Percentiles rank a stretch among this genome's conserved stretches.
Conservation (phyloP, 1,140 invertebrate genomes). For the Drosophila triauraria region DNA sequence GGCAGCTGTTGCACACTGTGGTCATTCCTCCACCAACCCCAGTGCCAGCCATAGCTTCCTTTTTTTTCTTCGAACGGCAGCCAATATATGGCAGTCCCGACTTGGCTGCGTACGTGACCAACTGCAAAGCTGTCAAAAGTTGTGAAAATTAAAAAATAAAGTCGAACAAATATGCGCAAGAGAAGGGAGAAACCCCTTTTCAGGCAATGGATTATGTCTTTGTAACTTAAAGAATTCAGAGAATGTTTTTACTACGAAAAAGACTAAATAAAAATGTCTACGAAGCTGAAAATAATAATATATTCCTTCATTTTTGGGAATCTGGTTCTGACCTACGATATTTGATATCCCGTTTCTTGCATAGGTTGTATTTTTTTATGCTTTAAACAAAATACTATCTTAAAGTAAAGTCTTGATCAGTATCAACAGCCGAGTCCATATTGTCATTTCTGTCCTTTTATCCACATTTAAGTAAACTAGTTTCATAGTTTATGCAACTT, state of each 20-base stretch:
- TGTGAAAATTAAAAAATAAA: constrained; percentile 83
- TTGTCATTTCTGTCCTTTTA: too few species aligned
- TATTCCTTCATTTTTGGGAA: background rate
- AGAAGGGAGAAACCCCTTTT: constrained; percentile 13
- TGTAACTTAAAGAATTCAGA: constrained; percentile 8
- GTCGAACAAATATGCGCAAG: constrained; percentile 74
- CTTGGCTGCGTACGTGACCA: constrained; percentile 68
- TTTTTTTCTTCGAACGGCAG: constrained; percentile 11
- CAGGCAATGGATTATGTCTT: constrained; percentile 9
- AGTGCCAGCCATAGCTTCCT: constrained; percentile 5
- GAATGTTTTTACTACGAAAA: background rate
- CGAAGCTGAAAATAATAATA: background rate
- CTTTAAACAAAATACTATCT: too few species aligned
- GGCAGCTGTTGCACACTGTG: constrained; percentile 68
- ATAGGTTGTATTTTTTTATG: too few species aligned
- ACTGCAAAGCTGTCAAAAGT: constrained; percentile 78
- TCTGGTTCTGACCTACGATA: too few species aligned
- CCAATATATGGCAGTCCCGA: constrained; percentile 67
- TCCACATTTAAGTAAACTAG: too few species aligned
- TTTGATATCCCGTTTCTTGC: too few species aligned
- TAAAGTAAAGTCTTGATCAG: too few species aligned
- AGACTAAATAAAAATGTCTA: background rate
- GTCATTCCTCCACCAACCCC: constrained; percentile 28
- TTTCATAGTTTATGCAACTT: too few species aligned
- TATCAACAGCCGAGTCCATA: too few species aligned